Conservation (phyloP, 2,888 invertebrate genomes). For the Allacma fusca region DNA sequence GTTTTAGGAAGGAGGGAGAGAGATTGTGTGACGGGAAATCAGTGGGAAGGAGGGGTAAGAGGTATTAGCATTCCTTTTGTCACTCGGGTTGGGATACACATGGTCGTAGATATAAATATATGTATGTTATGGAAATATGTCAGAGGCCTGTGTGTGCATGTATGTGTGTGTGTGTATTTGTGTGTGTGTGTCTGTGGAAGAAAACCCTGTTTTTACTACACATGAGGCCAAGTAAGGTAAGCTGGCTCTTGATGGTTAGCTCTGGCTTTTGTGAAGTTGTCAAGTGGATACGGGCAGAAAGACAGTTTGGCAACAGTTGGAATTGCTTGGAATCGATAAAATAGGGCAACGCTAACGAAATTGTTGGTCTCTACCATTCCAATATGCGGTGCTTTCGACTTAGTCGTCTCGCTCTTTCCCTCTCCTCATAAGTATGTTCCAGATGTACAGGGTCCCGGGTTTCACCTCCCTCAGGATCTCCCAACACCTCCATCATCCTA, state of each 20-base stretch:
- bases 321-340: slow-evolving; percentile 50
- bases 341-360: slow-evolving; percentile 45
- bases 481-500: too few species aligned
- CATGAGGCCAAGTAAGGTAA: slow-evolving; percentile 12
- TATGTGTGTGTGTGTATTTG: background rate
- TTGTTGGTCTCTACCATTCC: slow-evolving; percentile 42
- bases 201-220: background rate
- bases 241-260: slow-evolving; percentile 6
- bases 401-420: slow-evolving; percentile 35
- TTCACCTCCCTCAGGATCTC: too few species aligned
- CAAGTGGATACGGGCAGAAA: slow-evolving; percentile 46
- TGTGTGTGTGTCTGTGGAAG: background rate
- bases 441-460: background rate
- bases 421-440: background rate
- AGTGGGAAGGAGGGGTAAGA: background rate
- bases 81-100: background rate
- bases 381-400: slow-evolving; percentile 39
- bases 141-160: background rate
- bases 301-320: slow-evolving; percentile 53
- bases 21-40: background rate
- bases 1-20: too few species aligned
- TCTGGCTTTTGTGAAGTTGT: slow-evolving; percentile 46
- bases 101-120: too few species aligned
- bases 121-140: too few species aligned
- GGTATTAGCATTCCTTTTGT: background rate